phyloP scores from a whole-genome alignment of 1,140 invertebrate species.

The Asobara japonica region DNA sequence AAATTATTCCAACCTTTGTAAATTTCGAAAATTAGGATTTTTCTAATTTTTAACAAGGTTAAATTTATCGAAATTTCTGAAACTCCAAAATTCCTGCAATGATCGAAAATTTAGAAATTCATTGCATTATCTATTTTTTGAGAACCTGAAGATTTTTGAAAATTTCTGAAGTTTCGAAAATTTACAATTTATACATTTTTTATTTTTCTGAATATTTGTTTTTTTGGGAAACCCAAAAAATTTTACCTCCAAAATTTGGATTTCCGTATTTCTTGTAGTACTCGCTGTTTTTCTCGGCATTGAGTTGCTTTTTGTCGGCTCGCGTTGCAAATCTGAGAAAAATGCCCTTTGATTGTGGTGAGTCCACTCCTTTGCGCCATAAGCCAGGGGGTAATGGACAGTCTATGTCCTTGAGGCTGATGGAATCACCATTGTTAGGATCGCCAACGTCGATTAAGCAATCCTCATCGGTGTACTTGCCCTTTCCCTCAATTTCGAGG shows the following conservation, averaged over 20 bases:
- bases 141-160: too few relatives aligned
- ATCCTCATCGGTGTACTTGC: conserved; percentile 37
- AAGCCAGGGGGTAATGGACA: conserved; percentile 75
- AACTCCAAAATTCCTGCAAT: too few relatives aligned
- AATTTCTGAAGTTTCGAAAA: too few relatives aligned
- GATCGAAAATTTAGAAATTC: too few relatives aligned
- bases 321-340: conserved; percentile 79
- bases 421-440: conserved; percentile 45
- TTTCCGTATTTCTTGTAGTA: conserved; percentile 75
- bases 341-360: conserved; percentile 73
- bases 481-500: conserved; percentile 49
- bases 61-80: too few relatives aligned
- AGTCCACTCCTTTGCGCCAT: conserved; percentile 77
- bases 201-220: conserved; percentile 10
- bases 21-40: too few relatives aligned
- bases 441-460: conserved; percentile 40
- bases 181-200: too few relatives aligned
- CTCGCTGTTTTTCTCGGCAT: conserved; percentile 71
- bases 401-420: conserved; percentile 65
- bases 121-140: too few relatives aligned
- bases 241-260: conserved; percentile 71
- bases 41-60: too few relatives aligned
- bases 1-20: too few relatives aligned
- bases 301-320: conserved; percentile 71
- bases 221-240: conserved; percentile 17